Base-by-base conservation (phyloP, 2,113 vertebrate species). In the Scartelaos histophorus region DNA sequence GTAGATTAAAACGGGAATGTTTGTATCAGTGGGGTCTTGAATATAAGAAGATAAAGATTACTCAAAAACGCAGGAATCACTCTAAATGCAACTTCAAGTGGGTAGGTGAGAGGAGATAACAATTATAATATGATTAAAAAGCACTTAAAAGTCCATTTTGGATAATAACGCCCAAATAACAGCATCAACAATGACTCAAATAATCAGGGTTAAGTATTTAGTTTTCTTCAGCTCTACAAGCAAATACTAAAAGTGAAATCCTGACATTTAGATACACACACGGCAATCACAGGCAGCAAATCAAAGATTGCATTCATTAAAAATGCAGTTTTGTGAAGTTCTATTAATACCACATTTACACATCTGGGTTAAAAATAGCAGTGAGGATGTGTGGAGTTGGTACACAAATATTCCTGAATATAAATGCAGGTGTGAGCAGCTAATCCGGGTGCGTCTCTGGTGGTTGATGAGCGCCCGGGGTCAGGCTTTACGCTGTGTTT, bases 401-500 rank as follows among this genome's bases (percentile, higher is more conserved):
- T 1, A 6, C 1, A 65, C 43, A 57, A 11, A 29, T 46, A 35
- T 21, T 29, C 10, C 16, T 13, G 70, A 15, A 68, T 69, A 45
- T 51, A 58, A 17, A 7, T 64, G 53, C 57, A 29, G 60, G 9
- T 38, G n/a, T 54, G 3, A 68, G 73, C 38, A 49, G 71, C 79
- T 89, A 89, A 88, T 89, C 84, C 88, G 66, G 16, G 62, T 47
- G 76, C 78, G 82, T 86, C 85, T 88, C 79, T 71, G 1, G 85
- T 79, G 80, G 83, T 87, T 88, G 90, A 88, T 85, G 87, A 89
- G 85, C 73, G 76, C 87, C 80, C 17, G 22, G 74, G 89, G 87
- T 89, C 88, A 82, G 88, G 90, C 88, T 82, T 89, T 89, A 90
- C 90, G 86, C 87, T 86, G 87, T 90, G 90, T 92, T 92, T 90